Conservation (phyloP, 2,888 invertebrate genomes). For the Linnaemya tessellans region DNA sequence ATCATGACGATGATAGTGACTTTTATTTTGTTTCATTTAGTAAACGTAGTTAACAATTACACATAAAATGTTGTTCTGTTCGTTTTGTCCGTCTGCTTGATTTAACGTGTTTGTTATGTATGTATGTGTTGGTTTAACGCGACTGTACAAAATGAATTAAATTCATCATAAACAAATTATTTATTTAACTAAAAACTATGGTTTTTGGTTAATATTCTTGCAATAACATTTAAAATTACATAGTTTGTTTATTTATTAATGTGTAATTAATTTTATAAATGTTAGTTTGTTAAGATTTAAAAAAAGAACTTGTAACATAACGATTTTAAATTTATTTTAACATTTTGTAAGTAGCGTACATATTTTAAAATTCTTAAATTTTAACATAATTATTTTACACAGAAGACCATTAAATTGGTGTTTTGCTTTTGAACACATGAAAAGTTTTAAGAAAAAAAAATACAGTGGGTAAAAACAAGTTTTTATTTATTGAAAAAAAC, state of each 20-base stretch:
- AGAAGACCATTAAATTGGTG: not conserved
- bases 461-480: not conserved
- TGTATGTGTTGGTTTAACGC: conserved; percentile 19
- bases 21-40: conserved; percentile 25
- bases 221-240: conserved; percentile 10
- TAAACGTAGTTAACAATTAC: conserved; percentile 38
- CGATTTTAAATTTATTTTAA: conserved; percentile 6
- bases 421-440: conserved; percentile 19
- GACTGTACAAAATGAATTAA: conserved; percentile 65
- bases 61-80: not conserved
- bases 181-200: not conserved
- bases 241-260: conserved; percentile 27
- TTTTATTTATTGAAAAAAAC: not conserved
- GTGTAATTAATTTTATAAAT: conserved; percentile 15
- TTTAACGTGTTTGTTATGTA: conserved; percentile 18
- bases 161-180: conserved; percentile 33
- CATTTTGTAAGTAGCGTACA: not conserved
- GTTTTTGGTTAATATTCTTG: conserved; percentile 40
- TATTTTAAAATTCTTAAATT: not conserved
- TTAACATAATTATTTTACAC: conserved; percentile 12
- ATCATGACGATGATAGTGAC: conserved; percentile 55
- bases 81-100: conserved; percentile 1
- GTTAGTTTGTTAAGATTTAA: conserved; percentile 1
- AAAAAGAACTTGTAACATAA: not conserved
- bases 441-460: conserved; percentile 5